Base-by-base conservation (phyloP, 2,113 vertebrate genomes). In the Ammodramus savannarum region DNA sequence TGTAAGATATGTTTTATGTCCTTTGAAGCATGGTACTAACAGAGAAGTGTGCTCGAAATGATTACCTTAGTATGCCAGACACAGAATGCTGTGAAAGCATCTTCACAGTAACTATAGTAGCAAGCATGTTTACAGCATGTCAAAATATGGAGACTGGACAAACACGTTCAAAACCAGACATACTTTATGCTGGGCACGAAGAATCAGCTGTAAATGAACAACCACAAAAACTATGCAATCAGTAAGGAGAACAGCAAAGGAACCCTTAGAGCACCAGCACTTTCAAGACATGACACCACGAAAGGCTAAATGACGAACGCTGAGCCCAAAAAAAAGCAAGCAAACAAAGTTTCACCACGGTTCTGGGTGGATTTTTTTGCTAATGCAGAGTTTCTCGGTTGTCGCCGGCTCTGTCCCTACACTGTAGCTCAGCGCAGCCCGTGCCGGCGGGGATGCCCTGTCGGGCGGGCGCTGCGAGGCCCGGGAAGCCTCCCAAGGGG, bases 41-140 rank as follows among this genome's bases (percentile, higher is more conserved):
- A 58, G 19, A 78, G 29, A 65, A 68, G 25, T 3, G 9, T 9
- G 13, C 11, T 77, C 61, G 41, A 61, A 78, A 46, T 17, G 26
- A 77, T 6, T 26, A 18, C 32, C 46, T 65, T 9, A 46, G 67
- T 36, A 29, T 3, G 18, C 19, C 27, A 52, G 48, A 54, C 26
- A 72, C n/a, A 43, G 5, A 69, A 19, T 1, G 13, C 46, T 3
- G 29, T 41, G 54, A 85, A 85, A 89, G 66, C 91, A 82, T 89
- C 94, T 72, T 74, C 71, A 59, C 52, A 59, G 43, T 72, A 90
- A 87, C 80, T 86, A 62, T 22, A 78, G 89, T 1, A 95, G 87
- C 71, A 44, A 72, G 41, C 27, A 38, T 3, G 31, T 32, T 75
- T 90, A 59, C n/a, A 32, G 34, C 52, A 11, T 1, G 31, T 75